These are phyloP conservation scores for Fistularia commersonii DNA, from an alignment of 2,797 vertebrate genomes.

Conservation along the genomic window DNA sequence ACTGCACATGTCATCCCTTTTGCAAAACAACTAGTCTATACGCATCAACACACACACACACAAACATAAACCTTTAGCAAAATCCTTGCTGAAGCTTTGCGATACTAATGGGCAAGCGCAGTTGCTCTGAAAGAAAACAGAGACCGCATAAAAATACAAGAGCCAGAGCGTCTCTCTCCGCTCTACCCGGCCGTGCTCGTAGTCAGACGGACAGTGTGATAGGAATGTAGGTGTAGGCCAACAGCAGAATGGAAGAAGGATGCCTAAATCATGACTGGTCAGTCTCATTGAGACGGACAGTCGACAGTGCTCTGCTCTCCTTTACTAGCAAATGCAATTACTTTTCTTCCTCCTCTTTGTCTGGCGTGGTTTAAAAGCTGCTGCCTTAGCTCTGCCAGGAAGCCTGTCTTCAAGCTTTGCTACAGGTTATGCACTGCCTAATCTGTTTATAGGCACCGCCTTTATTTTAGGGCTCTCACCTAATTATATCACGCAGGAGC, in stretches of 20 bases:
- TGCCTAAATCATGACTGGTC: conserved; percentile 65
- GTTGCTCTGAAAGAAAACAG: conserved; percentile 45
- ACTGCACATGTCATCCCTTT: background rate
- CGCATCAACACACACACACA: too few relatives aligned
- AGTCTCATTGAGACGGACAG: conserved; percentile 63
- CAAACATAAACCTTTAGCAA: conserved; percentile 3
- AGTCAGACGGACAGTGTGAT: conserved; percentile 33
- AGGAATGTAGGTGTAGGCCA: conserved; percentile 26
- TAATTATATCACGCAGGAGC: too few relatives aligned
- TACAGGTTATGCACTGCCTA: conserved; percentile 2
- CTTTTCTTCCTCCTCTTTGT: conserved; percentile 60
- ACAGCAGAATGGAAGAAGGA: conserved; percentile 56
- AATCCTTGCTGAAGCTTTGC: conserved; percentile 12
- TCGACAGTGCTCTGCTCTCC: conserved; percentile 59
- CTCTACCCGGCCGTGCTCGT: conserved; percentile 44
- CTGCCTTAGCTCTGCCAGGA: conserved; percentile 23
- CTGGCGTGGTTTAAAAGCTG: conserved; percentile 40
- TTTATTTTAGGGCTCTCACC: too few relatives aligned
- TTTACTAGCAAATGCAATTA: conserved; percentile 75
- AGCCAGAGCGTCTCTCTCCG: conserved; percentile 22
- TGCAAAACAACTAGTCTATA: too few relatives aligned
- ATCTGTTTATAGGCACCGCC: too few relatives aligned
- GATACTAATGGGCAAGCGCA: conserved; percentile 43
- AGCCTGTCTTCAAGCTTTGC: conserved; percentile 42
- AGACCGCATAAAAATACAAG: conserved; percentile 4